Conservation (phyloP, 2,797 vertebrate genomes). For the Pterois miles region DNA sequence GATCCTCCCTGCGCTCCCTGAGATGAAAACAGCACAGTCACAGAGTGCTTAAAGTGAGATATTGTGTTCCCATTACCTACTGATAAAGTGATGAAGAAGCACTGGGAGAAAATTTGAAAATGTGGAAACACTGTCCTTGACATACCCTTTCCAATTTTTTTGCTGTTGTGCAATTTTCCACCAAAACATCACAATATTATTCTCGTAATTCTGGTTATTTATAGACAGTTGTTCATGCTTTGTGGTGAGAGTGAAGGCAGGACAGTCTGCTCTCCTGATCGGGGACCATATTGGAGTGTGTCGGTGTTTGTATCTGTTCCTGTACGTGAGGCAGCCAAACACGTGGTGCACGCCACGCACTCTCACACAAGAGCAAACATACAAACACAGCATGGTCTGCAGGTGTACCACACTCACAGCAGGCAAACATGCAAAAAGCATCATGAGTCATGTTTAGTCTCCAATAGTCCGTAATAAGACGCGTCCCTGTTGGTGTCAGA, state of each 20-base stretch:
- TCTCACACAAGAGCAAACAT: conserved; percentile 9
- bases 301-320: conserved; percentile 72
- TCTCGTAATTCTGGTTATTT: conserved; percentile 28
- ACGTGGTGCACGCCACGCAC: conserved; percentile 40
- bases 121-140: conserved; percentile 5
- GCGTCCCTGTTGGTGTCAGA: neutral
- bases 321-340: conserved; percentile 61
- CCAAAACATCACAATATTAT: neutral
- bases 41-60: conserved; percentile 26
- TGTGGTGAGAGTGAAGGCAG: conserved; percentile 52
- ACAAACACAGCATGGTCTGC: conserved; percentile 60
- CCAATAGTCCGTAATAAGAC: conserved; percentile 12
- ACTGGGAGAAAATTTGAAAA: conserved; percentile 16
- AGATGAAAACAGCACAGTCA: conserved; percentile 33
- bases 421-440: conserved; percentile 38
- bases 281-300: conserved; percentile 64
- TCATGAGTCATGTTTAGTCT: conserved; percentile 32
- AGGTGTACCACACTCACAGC: conserved; percentile 61
- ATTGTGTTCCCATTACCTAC: conserved; percentile 19
- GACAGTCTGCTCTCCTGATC: conserved; percentile 59
- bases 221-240: conserved; percentile 39
- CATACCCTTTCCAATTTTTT: neutral
- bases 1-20: conserved; percentile 10
- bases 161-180: neutral
- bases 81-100: conserved; percentile 21